Evolutionary conservation across 1,140 invertebrate genomes (phyloP).

Genomic region (Diabrotica virgifera): DNA sequence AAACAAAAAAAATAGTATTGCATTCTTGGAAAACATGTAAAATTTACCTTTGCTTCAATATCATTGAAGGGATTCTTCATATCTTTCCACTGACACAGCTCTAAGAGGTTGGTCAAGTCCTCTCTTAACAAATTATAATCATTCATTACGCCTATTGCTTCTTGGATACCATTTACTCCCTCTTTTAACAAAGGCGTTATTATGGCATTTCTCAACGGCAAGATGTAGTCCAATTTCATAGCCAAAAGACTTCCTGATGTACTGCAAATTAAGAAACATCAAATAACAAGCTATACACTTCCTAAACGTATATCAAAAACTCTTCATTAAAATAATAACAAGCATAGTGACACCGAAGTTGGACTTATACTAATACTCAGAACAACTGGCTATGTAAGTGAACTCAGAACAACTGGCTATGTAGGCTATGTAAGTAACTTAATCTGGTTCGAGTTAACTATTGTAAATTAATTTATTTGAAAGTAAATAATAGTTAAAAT

Average conservation of each 20-base stretch:
- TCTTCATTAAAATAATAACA: too few species aligned
- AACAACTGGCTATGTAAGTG: too few species aligned
- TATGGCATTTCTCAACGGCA: conserved; percentile 68
- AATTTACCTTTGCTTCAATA: conserved; percentile 73
- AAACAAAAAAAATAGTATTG: too few species aligned
- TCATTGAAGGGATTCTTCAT: conserved; percentile 70
- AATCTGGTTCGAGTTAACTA: too few species aligned
- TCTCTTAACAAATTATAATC: conserved; percentile 84
- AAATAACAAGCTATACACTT: too few species aligned
- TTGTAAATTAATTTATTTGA: too few species aligned
- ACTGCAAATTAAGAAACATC: conserved; percentile 45
- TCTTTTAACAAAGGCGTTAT: conserved; percentile 68
- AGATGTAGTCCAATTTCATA: conserved; percentile 80
- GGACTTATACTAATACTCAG: too few species aligned
- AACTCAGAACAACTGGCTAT: too few species aligned
- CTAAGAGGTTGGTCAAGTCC: conserved; percentile 84
- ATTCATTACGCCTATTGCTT: conserved; percentile 74
- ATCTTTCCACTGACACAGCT: conserved; percentile 81
- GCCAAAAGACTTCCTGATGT: conserved; percentile 75
- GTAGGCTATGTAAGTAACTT: too few species aligned
- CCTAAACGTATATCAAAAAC: too few species aligned
- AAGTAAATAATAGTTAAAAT: too few species aligned
- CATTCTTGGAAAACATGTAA: not conserved
- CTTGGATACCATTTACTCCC: conserved; percentile 68
- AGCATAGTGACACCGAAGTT: too few species aligned